Percentiles rank a stretch among this genome's conserved stretches.
Conservation (phyloP, 2,888 invertebrate genomes). For the Amblyjoppa fuscipennis region DNA sequence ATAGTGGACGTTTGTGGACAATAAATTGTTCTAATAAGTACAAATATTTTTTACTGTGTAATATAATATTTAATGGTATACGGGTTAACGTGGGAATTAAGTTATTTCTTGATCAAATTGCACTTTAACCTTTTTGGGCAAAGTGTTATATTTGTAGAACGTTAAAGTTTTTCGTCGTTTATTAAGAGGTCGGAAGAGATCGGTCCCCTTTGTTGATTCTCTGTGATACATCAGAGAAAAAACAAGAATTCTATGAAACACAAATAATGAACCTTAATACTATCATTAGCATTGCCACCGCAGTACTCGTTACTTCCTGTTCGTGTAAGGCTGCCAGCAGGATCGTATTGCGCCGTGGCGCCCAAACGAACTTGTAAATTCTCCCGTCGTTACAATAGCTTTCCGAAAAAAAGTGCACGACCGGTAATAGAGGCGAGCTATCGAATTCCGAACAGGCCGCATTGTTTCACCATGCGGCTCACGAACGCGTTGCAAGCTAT, state of each 20-base stretch:
- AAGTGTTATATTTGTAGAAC: too few relatives aligned
- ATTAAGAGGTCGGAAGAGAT: too few relatives aligned
- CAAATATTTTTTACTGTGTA: too few relatives aligned
- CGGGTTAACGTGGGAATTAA: too few relatives aligned
- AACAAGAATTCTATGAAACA: not conserved
- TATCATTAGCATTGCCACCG: not conserved
- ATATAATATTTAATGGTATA: too few relatives aligned
- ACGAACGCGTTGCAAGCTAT: constrained; percentile 41
- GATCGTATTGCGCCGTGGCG: constrained; percentile 5
- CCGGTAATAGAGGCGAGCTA: constrained; percentile 31
- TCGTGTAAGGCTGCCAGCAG: not conserved
- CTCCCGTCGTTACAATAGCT: constrained; percentile 30
- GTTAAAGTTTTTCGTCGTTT: too few relatives aligned
- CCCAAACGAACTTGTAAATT: constrained; percentile 47
- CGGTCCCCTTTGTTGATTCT: too few relatives aligned
- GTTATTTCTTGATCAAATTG: too few relatives aligned
- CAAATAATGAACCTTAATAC: not conserved
- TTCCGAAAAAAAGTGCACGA: constrained; percentile 32
- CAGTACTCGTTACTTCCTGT: constrained; percentile 8
- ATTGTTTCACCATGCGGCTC: constrained; percentile 58
- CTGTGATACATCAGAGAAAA: not conserved
- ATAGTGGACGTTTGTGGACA: too few relatives aligned
- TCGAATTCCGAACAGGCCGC: constrained; percentile 58
- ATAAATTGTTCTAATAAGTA: too few relatives aligned
- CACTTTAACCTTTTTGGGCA: too few relatives aligned